Base-by-base conservation (phyloP, 2,113 vertebrate genomes). In the Anguilla japonica region DNA sequence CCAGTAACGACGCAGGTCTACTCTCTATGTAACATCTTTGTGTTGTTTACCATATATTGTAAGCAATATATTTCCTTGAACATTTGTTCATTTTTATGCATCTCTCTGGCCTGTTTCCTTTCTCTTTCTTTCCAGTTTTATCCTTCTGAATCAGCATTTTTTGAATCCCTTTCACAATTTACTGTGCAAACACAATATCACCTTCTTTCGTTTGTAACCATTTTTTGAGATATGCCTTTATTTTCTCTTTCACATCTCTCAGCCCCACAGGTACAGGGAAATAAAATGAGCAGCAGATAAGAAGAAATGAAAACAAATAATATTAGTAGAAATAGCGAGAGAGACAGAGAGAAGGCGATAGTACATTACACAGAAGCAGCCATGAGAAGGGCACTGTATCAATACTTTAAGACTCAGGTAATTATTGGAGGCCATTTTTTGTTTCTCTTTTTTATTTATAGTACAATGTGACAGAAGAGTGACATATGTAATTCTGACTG, bases 201-300 rank as follows among this genome's bases (percentile, higher is more conserved):
- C n/a, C n/a, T 75, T 75, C 26, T n/a, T 1, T 34, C 34, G n/a
- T 75, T 34, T 75, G 29, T 29, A 75, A 75, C 34, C 9, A 29
- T 75, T 91, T 91, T 94, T 93, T 90, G 87, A 86, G 92, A 85
- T 89, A 81, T 63, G 86, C 93, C 90, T 95, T 95, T 92, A 93
- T 95, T 95, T 94, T 90, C 95, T 95, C 95, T 95, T 96, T 94
- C 93, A 92, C 93, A 93, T 94, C 92, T 95, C 95, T 95, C 94
- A 95, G 92, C 94, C 92, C 94, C 94, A 93, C 92, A 91, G 93
- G 92, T 91, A 95, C 93, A 95, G 95, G 92, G 91, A 93, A 94
- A 94, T 91, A 79, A 85, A 87, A 75, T 34, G 29, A 89, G 83
- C 81, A 39, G 5, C 57, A 85, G 80, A 46, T 8, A 75, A 8